Conservation (phyloP, 92 coral and sea anemone genomes). For the Actinostola sp. region DNA sequence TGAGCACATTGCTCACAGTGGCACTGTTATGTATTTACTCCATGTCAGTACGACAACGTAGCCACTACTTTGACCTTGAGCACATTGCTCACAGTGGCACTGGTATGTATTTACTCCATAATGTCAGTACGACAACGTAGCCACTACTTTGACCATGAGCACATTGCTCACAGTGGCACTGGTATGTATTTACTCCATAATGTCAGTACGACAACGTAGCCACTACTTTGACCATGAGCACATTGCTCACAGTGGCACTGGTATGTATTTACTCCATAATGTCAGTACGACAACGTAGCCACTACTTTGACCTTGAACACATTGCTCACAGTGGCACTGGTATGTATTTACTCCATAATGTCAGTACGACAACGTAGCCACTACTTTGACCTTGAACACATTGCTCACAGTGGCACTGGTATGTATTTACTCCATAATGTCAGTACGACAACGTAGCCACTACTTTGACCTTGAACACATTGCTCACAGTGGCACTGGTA, state of each 20-base stretch:
- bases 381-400: not conserved
- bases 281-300: not conserved
- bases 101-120: too few relatives aligned
- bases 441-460: too few relatives aligned
- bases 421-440: too few relatives aligned
- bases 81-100: too few relatives aligned
- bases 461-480: too few relatives aligned
- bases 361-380: not conserved
- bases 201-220: not conserved
- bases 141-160: conserved; percentile 37
- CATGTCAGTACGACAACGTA: too few relatives aligned
- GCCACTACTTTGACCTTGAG: too few relatives aligned
- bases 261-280: conserved; percentile 50
- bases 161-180: conserved; percentile 71
- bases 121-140: conserved; percentile 37
- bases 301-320: conserved; percentile 14
- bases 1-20: too few relatives aligned
- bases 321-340: conserved; percentile 77
- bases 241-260: conserved; percentile 75
- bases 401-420: too few relatives aligned
- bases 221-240: conserved; percentile 1
- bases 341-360: conserved; percentile 36
- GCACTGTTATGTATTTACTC: too few relatives aligned
- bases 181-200: conserved; percentile 58
- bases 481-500: too few relatives aligned